phyloP scores from a whole-genome alignment of 2,113 vertebrate species.

The Boleophthalmus pectinirostris region DNA sequence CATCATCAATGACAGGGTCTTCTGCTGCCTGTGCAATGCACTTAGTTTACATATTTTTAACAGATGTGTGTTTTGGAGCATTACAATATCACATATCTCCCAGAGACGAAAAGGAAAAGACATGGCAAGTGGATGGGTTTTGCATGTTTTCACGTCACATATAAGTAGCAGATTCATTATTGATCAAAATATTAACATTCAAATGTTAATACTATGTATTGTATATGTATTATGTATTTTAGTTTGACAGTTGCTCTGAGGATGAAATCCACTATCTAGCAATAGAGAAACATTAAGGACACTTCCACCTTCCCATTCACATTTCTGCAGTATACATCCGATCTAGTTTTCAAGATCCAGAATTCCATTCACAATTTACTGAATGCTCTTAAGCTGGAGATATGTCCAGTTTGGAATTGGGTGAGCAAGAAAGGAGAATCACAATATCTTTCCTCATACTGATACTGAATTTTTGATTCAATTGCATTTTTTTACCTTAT shows the following conservation, averaged over 20 bases:
- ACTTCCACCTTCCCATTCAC: neutral
- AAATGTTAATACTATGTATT: neutral
- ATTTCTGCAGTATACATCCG: neutral
- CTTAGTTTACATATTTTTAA: neutral
- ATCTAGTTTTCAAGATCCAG: neutral
- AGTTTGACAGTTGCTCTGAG: neutral
- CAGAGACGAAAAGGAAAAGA: neutral
- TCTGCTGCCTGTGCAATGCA: neutral
- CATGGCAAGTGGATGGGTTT: neutral
- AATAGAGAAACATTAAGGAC: too few species aligned
- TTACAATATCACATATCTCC: neutral
- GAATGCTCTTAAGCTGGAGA: neutral
- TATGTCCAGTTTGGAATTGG: too few species aligned
- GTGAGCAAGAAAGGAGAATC: too few species aligned
- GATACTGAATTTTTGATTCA: too few species aligned
- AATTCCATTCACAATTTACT: neutral
- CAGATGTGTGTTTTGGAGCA: neutral
- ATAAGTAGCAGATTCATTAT: neutral
- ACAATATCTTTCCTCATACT: too few species aligned
- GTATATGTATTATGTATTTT: neutral
- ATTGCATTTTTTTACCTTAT: too few species aligned
- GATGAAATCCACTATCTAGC: neutral
- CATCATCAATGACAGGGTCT: conserved; percentile 10
- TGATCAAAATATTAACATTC: neutral
- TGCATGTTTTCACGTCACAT: neutral